Evolutionary conservation across 35 echinoderm and acorn worm genomes (phyloP).

Genomic region (Amphiura filiformis): DNA sequence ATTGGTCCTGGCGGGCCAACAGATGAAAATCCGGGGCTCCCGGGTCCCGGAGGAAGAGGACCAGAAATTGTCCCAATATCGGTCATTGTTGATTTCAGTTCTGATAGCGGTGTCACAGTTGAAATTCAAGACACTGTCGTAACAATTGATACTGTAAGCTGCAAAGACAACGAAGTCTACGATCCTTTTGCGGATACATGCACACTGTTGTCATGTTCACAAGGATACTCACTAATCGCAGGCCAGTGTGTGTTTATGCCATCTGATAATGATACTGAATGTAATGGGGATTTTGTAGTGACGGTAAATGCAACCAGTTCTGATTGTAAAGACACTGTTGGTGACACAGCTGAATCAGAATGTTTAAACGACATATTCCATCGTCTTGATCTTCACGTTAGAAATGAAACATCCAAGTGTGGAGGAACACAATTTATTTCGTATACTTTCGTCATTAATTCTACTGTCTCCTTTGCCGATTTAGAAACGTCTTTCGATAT

Average conservation of each 20-base stretch:
- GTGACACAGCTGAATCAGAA: not conserved
- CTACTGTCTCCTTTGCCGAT: not conserved
- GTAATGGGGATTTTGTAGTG: not conserved
- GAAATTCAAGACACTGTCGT: not conserved
- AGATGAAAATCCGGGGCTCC: not conserved
- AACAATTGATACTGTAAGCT: not conserved
- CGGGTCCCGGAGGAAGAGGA: not conserved
- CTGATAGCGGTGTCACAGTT: constrained; percentile 4
- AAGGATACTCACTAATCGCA: constrained; percentile 10
- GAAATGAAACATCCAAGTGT: not conserved
- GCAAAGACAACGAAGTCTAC: constrained; percentile 7
- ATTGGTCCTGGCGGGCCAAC: not conserved
- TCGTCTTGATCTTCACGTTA: not conserved
- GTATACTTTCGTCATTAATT: not conserved
- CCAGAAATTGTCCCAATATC: not conserved
- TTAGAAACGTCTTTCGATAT: not conserved
- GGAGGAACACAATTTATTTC: not conserved
- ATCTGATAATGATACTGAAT: not conserved
- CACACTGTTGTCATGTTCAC: not conserved
- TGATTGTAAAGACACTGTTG: not conserved
- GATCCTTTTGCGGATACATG: constrained; percentile 4
- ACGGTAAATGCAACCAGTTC: not conserved
- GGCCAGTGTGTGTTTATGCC: not conserved
- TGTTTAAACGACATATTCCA: not conserved
- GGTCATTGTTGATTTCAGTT: constrained; percentile 22